Evolutionary conservation across 2,888 invertebrate species (phyloP).

Genomic region (Craniophora ligustri): DNA sequence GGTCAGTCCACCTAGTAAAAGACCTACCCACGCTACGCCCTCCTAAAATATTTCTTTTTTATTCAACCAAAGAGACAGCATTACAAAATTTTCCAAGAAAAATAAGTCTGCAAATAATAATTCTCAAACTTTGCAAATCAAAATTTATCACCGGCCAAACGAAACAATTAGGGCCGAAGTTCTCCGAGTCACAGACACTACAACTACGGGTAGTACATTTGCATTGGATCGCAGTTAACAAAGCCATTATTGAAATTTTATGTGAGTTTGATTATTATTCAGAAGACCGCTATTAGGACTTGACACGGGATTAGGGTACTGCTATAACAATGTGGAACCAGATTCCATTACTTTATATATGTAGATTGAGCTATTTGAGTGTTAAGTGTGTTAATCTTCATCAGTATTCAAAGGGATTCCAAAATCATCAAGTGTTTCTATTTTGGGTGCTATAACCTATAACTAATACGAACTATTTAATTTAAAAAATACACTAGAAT

Average conservation of each 20-base stretch:
- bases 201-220: slow-evolving; percentile 72
- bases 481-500: too few species aligned
- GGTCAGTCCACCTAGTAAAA: too few species aligned
- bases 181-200: slow-evolving; percentile 32
- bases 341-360: slow-evolving; percentile 23
- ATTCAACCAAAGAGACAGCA: background rate
- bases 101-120: background rate
- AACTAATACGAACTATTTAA: too few species aligned
- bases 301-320: slow-evolving; percentile 76
- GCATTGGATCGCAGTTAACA: slow-evolving; percentile 81
- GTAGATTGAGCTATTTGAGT: too few species aligned
- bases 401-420: too few species aligned
- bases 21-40: background rate
- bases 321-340: slow-evolving; percentile 61
- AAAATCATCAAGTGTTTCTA: too few species aligned
- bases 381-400: too few species aligned
- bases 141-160: slow-evolving; percentile 34
- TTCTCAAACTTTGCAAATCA: slow-evolving; percentile 43
- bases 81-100: background rate
- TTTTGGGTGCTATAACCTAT: too few species aligned
- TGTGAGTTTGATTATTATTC: slow-evolving; percentile 88
- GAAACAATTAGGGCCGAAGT: slow-evolving; percentile 70
- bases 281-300: slow-evolving; percentile 87
- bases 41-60: too few species aligned
- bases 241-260: slow-evolving; percentile 87